These are phyloP conservation scores for Xenops minutus DNA, from an alignment of 2,797 vertebrate species.

Conservation along the genomic window DNA sequence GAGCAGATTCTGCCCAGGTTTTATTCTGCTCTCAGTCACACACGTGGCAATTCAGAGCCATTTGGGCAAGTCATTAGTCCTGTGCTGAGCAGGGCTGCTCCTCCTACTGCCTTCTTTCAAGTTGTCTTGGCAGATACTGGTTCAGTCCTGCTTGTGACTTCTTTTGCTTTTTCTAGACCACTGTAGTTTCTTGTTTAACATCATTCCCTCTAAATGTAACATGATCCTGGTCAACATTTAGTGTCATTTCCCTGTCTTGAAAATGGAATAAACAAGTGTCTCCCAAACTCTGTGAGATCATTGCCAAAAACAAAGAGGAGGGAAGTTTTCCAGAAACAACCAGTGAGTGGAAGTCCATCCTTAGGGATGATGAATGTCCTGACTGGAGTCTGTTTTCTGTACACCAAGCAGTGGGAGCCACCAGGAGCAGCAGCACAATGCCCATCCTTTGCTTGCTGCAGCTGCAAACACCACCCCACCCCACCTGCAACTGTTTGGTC, in stretches of 20 bases:
- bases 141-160: not conserved
- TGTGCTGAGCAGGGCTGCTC: not conserved
- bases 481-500: not conserved
- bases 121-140: not conserved
- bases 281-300: not conserved
- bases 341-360: rapidly evolving
- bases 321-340: not conserved
- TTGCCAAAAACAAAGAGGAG: not conserved
- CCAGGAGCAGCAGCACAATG: rapidly evolving
- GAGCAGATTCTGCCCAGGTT: not conserved
- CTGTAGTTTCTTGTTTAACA: not conserved
- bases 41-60: not conserved
- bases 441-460: not conserved
- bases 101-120: not conserved
- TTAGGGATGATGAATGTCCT: not conserved
- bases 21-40: not conserved
- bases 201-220: rapidly evolving
- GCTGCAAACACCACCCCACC: not conserved
- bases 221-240: not conserved
- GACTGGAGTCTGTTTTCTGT: not conserved
- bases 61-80: not conserved
- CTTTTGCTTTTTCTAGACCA: not conserved
- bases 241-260: not conserved
- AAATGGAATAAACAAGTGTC: not conserved
- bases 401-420: not conserved